Evolutionary conservation across 1,140 invertebrate species (phyloP).

Genomic region (Venustaconcha ellipsiformis): DNA sequence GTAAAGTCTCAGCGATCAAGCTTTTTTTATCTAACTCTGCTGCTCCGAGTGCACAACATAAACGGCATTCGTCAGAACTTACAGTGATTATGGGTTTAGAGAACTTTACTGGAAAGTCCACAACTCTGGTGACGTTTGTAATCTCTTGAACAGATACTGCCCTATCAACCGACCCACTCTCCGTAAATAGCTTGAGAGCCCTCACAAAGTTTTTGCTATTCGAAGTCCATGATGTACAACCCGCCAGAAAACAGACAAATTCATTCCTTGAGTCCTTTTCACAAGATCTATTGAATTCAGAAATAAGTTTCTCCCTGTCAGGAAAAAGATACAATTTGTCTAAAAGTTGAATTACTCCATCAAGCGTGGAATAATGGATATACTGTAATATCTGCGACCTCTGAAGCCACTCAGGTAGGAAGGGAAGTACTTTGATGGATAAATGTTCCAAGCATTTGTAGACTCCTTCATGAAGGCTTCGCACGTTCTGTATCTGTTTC

Average conservation of each 20-base stretch:
- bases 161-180: too few relatives aligned
- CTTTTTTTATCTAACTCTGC: too few relatives aligned
- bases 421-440: not conserved
- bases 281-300: not conserved
- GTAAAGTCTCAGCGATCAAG: too few relatives aligned
- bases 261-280: not conserved
- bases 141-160: too few relatives aligned
- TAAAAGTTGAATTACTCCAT: constrained; percentile 1
- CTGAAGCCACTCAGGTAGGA: constrained; percentile 9
- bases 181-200: too few relatives aligned
- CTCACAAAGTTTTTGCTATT: too few relatives aligned
- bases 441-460: not conserved
- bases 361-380: not conserved
- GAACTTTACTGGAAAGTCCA: too few relatives aligned
- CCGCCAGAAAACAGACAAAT: not conserved
- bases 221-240: too few relatives aligned
- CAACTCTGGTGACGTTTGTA: too few relatives aligned
- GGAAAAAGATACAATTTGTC: not conserved
- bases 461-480: not conserved
- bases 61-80: too few relatives aligned
- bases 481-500: not conserved
- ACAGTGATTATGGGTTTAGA: too few relatives aligned
- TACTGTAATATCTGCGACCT: not conserved
- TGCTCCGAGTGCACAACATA: too few relatives aligned
- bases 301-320: not conserved